Evolutionary conservation across 2,888 invertebrate species (phyloP), one percentile per base, ranked within the genome.

Genomic region (Hypsopygia costalis): DNA sequence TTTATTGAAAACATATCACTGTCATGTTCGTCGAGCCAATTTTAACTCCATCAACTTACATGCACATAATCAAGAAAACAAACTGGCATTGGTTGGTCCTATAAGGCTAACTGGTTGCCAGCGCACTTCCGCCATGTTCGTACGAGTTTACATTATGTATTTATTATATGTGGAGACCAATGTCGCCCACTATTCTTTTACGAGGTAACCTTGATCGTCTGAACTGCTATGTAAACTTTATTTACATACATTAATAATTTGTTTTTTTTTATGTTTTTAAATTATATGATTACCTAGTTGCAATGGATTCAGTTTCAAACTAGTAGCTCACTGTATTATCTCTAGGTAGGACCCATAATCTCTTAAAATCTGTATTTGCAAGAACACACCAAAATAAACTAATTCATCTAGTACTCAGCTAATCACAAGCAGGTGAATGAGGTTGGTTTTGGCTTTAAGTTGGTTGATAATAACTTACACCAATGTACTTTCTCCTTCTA

Each of bases 111-210:
- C 76, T 58, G 62, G 71, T 73, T 49, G 69, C 63, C 16, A 4
- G 16, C 64, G 67, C 67, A 76, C 81, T 82, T 83, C 81, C 83
- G 80, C 72, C 71, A 73, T 69, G 64, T 57, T 55, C 53, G 53
- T 63, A 64, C 67, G 30, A 62, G 55, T 68, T 70, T 71, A 69
- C 69, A 67, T 71, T 71, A 75, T 71, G 62, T 69, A 60, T 62
- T 16, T 16, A 16, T 16, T 16, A 53, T 68, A 58, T 65, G 52
- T 56, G 50, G 42, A 44, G 46, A 55, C 69, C 81, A 82, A 81
- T 82, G 82, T 58, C 82, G 68, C 55, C 81, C 66, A 81, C 78
- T 76, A 74, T 76, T 76, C 71, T 81, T 79, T 76, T 68, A 70
- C 58, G 51, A 36, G 46, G 43, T 50, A 67, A 64, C 81, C 81